Evolutionary conservation across 35 echinoderm and acorn worm genomes (phyloP).

Genomic region (Holothuria glaberrima): DNA sequence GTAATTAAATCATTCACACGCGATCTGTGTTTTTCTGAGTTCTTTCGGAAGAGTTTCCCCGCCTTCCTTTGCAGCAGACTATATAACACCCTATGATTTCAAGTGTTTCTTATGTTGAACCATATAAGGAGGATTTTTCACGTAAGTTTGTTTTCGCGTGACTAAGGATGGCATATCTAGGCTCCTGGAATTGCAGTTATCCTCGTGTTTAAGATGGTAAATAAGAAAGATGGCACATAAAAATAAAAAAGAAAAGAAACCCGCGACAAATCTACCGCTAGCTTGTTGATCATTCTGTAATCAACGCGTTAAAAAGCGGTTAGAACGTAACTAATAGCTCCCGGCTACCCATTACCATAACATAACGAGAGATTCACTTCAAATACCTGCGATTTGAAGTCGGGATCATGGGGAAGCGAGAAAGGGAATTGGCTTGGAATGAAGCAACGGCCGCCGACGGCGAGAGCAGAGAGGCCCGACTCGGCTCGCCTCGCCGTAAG

Average conservation of each 20-base stretch:
- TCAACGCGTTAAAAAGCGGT: constrained; percentile 60
- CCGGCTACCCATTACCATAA: constrained; percentile 59
- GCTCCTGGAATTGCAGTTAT: no score
- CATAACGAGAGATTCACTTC: constrained; percentile 54
- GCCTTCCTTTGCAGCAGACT: no score
- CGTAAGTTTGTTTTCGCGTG: no score
- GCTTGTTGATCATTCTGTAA: constrained; percentile 56
- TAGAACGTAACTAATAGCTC: constrained; percentile 58
- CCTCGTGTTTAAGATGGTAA: not conserved
- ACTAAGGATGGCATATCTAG: no score
- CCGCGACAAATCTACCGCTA: constrained; percentile 25
- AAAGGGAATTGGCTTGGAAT: constrained; percentile 59
- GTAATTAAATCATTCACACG: no score
- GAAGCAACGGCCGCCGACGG: constrained; percentile 54
- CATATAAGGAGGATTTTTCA: no score
- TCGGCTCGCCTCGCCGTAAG: constrained; percentile 33
- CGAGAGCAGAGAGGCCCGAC: constrained; percentile 50
- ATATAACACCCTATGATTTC: no score
- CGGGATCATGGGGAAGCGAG: constrained; percentile 39
- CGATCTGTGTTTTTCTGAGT: no score
- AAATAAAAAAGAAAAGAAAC: not conserved
- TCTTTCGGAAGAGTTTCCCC: no score
- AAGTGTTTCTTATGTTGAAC: no score
- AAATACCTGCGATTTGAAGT: constrained; percentile 57
- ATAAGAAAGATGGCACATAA: constrained; percentile 17